phyloP scores from a whole-genome alignment of 2,888 invertebrate species.

The Eupithecia tripunctaria region DNA sequence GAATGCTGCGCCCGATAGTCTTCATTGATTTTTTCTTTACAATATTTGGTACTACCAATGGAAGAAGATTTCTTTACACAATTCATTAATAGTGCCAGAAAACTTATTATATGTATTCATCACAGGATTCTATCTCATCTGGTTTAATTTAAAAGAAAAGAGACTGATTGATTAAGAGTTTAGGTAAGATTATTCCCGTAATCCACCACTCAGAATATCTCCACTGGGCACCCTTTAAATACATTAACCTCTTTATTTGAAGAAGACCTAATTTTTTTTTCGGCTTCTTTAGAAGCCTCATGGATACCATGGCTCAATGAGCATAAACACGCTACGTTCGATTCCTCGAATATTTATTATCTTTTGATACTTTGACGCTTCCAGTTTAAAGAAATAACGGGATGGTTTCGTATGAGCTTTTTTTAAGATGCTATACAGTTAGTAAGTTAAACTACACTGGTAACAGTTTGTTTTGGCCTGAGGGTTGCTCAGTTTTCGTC shows the following conservation, averaged over 20 bases:
- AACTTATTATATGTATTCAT: background rate
- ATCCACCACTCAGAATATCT: too few species aligned
- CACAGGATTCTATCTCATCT: background rate
- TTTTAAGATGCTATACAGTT: conserved; percentile 47
- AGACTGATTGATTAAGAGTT: background rate
- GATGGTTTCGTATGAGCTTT: conserved; percentile 60
- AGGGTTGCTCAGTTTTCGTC: background rate
- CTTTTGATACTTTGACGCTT: conserved; percentile 67
- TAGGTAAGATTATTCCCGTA: background rate
- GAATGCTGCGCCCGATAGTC: too few species aligned
- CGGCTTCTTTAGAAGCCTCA: conserved; percentile 18
- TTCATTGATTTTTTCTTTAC: background rate
- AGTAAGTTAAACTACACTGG: conserved; percentile 27
- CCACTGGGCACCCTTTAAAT: too few species aligned
- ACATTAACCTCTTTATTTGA: background rate
- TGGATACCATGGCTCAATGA: conserved; percentile 52
- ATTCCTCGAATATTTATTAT: conserved; percentile 64
- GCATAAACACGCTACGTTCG: conserved; percentile 54
- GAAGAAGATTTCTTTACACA: too few species aligned
- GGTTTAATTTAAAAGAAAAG: background rate
- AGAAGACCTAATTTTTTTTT: background rate
- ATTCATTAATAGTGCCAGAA: too few species aligned
- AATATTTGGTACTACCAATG: background rate
- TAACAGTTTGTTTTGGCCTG: conserved; percentile 39
- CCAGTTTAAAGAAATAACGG: conserved; percentile 66